Conservation (phyloP, 2,888 invertebrate species). For the Lagria hirta region DNA sequence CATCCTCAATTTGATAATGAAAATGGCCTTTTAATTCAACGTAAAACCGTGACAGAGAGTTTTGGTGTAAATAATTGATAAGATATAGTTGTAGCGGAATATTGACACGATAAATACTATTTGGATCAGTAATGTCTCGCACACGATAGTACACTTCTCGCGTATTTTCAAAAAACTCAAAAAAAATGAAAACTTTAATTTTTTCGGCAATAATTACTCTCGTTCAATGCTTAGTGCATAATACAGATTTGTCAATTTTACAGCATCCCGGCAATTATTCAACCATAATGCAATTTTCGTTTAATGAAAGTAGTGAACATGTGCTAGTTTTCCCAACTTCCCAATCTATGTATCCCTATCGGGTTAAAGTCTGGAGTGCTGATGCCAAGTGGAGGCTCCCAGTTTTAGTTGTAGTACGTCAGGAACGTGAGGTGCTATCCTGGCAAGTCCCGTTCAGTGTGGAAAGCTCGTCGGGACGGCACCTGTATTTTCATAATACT, state of each 20-base stretch:
- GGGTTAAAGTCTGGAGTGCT: constrained; percentile 50
- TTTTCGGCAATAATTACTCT: too few relatives aligned
- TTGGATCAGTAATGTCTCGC: constrained; percentile 5
- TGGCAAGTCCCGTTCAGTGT: constrained; percentile 76
- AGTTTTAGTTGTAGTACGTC: constrained; percentile 71
- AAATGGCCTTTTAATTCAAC: constrained; percentile 2
- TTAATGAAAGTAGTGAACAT: constrained; percentile 17
- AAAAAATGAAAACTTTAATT: too few relatives aligned
- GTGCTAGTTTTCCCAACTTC: constrained; percentile 20
- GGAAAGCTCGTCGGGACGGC: constrained; percentile 42
- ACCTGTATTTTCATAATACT: constrained; percentile 57
- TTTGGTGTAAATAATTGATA: constrained; percentile 21
- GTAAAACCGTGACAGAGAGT: background rate
- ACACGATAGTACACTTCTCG: background rate
- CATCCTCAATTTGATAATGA: constrained; percentile 2
- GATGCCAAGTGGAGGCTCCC: constrained; percentile 62
- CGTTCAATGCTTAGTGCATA: too few relatives aligned
- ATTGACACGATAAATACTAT: constrained; percentile 13
- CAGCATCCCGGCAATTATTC: constrained; percentile 15
- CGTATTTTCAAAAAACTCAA: too few relatives aligned
- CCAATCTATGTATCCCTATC: constrained; percentile 37
- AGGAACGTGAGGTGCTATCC: constrained; percentile 73
- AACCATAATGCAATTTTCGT: constrained; percentile 5
- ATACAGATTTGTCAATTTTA: too few relatives aligned
- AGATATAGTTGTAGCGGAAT: constrained; percentile 11